These are phyloP conservation scores for Leptinotarsa undecemlineata DNA, from an alignment of 1,140 invertebrate species.

Conservation along the genomic window DNA sequence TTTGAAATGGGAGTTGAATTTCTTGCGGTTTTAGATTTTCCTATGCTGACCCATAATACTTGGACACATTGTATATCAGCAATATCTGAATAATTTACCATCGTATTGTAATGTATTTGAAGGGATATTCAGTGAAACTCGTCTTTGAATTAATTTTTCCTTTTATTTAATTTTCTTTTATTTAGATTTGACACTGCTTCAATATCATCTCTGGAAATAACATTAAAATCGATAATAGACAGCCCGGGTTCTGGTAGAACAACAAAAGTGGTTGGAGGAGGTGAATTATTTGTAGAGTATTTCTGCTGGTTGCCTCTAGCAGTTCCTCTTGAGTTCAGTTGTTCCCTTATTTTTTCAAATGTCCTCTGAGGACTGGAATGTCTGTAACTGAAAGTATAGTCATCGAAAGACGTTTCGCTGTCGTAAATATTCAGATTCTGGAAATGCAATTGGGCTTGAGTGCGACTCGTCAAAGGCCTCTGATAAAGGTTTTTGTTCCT, in stretches of 20 bases:
- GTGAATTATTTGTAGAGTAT: constrained; percentile 31
- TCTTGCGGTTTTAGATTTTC: too few relatives aligned
- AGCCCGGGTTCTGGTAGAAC: constrained; percentile 63
- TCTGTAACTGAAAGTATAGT: constrained; percentile 46
- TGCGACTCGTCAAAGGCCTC: constrained; percentile 61
- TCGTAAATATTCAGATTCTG: constrained; percentile 64
- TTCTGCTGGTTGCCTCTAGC: constrained; percentile 46
- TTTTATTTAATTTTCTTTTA: constrained; percentile 33
- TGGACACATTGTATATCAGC: too few relatives aligned
- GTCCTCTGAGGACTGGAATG: constrained; percentile 37
- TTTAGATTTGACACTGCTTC: constrained; percentile 37
- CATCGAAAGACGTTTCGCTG: constrained; percentile 57
- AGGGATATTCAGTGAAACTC: too few relatives aligned
- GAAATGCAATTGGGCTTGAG: constrained; percentile 63
- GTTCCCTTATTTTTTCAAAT: constrained; percentile 41
- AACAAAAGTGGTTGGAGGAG: constrained; percentile 48
- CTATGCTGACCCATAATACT: too few relatives aligned
- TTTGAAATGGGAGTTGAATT: too few relatives aligned
- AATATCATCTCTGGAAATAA: constrained; percentile 61
- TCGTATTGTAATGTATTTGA: too few relatives aligned
- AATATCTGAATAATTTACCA: too few relatives aligned
- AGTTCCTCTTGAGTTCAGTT: constrained; percentile 42
- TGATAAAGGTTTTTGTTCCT: constrained; percentile 59
- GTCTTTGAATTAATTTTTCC: background rate
- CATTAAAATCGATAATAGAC: constrained; percentile 74